phyloP scores from a whole-genome alignment of 2,113 vertebrate species.

The Pipra filicauda region DNA sequence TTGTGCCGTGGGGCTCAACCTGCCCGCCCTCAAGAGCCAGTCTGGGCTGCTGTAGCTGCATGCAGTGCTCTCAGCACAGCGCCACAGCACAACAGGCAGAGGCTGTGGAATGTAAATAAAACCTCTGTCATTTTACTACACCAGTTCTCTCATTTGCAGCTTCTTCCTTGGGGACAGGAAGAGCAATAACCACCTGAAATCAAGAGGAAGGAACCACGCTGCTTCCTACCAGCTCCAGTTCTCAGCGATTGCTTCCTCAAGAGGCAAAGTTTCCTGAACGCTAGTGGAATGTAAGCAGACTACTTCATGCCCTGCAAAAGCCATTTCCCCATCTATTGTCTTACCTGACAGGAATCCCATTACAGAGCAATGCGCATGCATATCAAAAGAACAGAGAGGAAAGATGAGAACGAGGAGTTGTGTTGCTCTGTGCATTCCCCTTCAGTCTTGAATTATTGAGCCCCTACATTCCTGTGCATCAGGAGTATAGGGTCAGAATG shows the following conservation, averaged over 20 bases:
- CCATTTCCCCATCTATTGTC: background rate
- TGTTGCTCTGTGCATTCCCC: background rate
- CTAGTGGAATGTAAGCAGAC: background rate
- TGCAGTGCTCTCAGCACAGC: background rate
- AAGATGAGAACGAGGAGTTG: conserved; percentile 30
- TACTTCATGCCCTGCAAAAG: background rate
- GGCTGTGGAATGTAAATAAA: background rate
- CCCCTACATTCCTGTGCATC: background rate
- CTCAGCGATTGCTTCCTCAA: background rate
- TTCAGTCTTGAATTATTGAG: background rate
- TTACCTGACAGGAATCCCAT: background rate
- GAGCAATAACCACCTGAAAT: background rate
- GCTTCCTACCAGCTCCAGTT: background rate
- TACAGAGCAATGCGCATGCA: background rate
- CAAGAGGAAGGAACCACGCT: background rate
- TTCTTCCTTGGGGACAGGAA: background rate
- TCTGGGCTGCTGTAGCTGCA: background rate
- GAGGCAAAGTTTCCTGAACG: background rate
- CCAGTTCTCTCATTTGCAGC: background rate
- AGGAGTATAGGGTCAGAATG: background rate
- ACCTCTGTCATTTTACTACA: background rate
- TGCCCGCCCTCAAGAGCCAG: background rate
- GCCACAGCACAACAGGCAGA: background rate
- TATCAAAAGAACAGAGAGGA: conserved; percentile 20
- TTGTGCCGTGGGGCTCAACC: background rate